A percentile compares a stretch with the other conserved stretches of the same genome.
phyloP scores from a whole-genome alignment of 2,888 invertebrate genomes.

The Eurois occulta region DNA sequence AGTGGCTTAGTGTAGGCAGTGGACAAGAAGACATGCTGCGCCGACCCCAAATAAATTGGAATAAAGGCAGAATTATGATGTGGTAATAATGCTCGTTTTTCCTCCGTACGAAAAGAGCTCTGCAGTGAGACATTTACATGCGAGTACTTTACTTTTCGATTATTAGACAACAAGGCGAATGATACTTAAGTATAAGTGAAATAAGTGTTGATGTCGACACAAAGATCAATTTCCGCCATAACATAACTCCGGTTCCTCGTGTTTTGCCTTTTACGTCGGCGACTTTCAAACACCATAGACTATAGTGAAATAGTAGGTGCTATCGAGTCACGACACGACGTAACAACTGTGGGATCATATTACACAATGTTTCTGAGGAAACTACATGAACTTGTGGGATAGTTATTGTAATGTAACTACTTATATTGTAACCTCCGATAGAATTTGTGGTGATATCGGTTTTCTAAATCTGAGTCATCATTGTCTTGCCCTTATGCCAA shows the following conservation, averaged over 20 bases:
- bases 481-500: not conserved
- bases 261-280: conserved; percentile 28
- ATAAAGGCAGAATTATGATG: too few relatives aligned
- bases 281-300: conserved; percentile 40
- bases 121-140: too few relatives aligned
- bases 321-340: conserved; percentile 38
- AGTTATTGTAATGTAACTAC: conserved; percentile 4
- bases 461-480: not conserved
- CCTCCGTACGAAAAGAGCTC: too few relatives aligned
- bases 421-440: not conserved
- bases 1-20: too few relatives aligned
- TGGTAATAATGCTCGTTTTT: too few relatives aligned
- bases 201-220: not conserved
- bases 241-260: conserved; percentile 1
- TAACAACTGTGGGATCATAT: conserved; percentile 37
- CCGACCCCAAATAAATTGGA: too few relatives aligned
- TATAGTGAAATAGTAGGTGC: conserved; percentile 19
- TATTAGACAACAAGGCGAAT: too few relatives aligned
- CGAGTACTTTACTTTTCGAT: too few relatives aligned
- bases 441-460: conserved; percentile 20
- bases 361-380: conserved; percentile 36
- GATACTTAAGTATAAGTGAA: too few relatives aligned
- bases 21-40: too few relatives aligned
- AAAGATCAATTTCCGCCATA: not conserved
- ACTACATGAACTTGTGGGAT: conserved; percentile 37